These are phyloP conservation scores for Diorhabda sublineata DNA, from an alignment of 1,140 invertebrate genomes.

Conservation along the genomic window DNA sequence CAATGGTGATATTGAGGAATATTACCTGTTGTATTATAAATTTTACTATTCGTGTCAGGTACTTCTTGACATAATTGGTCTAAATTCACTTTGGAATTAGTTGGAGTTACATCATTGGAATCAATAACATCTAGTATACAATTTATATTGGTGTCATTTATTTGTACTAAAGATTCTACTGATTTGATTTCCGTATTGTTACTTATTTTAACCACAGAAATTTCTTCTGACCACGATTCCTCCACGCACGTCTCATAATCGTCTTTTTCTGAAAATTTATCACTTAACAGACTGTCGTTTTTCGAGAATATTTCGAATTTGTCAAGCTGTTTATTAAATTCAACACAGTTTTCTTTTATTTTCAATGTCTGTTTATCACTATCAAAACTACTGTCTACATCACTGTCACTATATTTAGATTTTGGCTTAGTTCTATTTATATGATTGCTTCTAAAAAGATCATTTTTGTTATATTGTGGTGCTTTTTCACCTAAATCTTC, in stretches of 20 bases:
- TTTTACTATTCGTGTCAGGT: constrained; percentile 11
- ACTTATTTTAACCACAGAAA: neutral
- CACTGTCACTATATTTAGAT: constrained; percentile 31
- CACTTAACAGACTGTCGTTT: constrained; percentile 33
- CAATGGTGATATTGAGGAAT: neutral
- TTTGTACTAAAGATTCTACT: constrained; percentile 14
- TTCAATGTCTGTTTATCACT: constrained; percentile 24
- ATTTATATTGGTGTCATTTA: neutral
- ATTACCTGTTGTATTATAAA: constrained; percentile 12
- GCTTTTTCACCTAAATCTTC: constrained; percentile 36
- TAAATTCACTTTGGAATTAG: constrained; percentile 36
- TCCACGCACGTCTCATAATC: constrained; percentile 45
- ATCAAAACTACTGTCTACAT: constrained; percentile 39
- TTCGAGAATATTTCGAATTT: constrained; percentile 21
- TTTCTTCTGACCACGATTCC: constrained; percentile 43
- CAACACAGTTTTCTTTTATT: neutral
- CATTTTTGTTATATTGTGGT: too few relatives aligned
- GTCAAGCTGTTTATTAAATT: constrained; percentile 9
- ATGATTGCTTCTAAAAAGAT: too few relatives aligned
- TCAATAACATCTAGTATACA: constrained; percentile 6
- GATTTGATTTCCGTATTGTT: constrained; percentile 15
- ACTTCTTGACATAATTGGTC: constrained; percentile 14
- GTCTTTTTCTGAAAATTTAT: constrained; percentile 34
- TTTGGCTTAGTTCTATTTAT: constrained; percentile 1
- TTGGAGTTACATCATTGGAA: constrained; percentile 35